Base-by-base conservation (phyloP, 1,140 invertebrate genomes). In the Drosophila subpulchrella region DNA sequence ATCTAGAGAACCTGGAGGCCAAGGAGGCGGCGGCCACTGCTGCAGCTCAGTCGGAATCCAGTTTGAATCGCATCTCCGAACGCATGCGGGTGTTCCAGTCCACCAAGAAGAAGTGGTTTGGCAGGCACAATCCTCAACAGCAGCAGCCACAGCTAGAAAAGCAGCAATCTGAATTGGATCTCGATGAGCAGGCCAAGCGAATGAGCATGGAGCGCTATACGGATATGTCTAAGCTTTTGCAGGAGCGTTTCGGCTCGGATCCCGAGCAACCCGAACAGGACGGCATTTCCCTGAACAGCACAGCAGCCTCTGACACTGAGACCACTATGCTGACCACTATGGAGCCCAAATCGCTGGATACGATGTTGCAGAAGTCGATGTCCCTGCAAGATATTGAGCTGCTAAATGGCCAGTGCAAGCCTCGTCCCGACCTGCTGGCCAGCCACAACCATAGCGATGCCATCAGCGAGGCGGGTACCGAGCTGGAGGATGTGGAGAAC, bases 191-290 rank as follows among this genome's bases (percentile, higher is more conserved):
- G 39, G 79, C 83, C 13, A 92, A 92, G 47, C 81, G 91, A 7
- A 91, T 92, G 90, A 92, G 94, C 38, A 94, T 94, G 75, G 94
- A 94, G 74, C 92, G 94, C 39, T 94, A 94, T 62, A 94, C 94
- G 70, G 94, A 94, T 68, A 94, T 94, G 94, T 93, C 94, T 1
- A 94, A 94, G 83, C 75, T 94, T 39, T 93, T 94, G 62, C 93
- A 94, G 83, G 94, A 94, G 74, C 92, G 93, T 58, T 94, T 94
- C 71, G 94, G 94, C 11, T 75, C 50, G 13, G 53, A 66, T 44
- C 41, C 39, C 8, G 66, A 76, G 36, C 68, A 78, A 12, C 53
- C 56, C 0, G 63, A 75, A 2, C 63, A 66, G 8, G 82, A 89
- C 60, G 70, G 41, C 6, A 46, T 80, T 13, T 86, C 82, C 0